A percentile compares a stretch with the other conserved stretches of the same genome.
Conservation (phyloP, 37 sponge, comb jelly and placozoan genomes). For the Crambe crambe region DNA sequence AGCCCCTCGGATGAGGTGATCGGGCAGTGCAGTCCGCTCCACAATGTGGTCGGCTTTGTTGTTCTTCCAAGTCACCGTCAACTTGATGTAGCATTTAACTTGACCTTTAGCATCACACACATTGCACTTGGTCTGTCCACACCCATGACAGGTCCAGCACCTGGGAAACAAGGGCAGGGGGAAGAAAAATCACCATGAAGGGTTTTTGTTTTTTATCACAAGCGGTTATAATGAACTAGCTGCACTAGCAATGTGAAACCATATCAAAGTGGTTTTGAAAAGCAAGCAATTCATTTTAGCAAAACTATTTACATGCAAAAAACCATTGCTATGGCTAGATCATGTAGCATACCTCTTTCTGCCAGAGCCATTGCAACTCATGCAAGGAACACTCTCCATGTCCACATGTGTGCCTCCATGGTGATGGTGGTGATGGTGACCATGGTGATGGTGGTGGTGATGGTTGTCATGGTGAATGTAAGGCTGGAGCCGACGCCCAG, state of each 20-base stretch:
- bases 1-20: slow-evolving; percentile 57
- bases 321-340: too few relatives aligned
- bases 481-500: slow-evolving; percentile 27
- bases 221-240: too few relatives aligned
- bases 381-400: slow-evolving; percentile 48
- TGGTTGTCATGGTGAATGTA: slow-evolving; percentile 42
- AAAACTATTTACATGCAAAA: too few relatives aligned
- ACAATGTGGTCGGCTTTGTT: slow-evolving; percentile 65
- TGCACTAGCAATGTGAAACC: too few relatives aligned
- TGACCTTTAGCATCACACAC: slow-evolving; percentile 35
- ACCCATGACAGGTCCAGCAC: slow-evolving; percentile 64
- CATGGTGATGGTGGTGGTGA: slow-evolving; percentile 57
- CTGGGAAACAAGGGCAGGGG: too few relatives aligned
- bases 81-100: slow-evolving; percentile 67
- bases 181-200: too few relatives aligned
- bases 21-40: slow-evolving; percentile 73
- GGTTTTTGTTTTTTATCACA: too few relatives aligned
- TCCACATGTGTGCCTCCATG: slow-evolving; percentile 24
- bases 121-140: slow-evolving; percentile 53
- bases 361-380: slow-evolving; percentile 64
- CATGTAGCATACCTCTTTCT: slow-evolving; percentile 70
- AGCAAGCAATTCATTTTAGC: too few relatives aligned
- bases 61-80: slow-evolving; percentile 61
- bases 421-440: slow-evolving; percentile 48
- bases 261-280: too few relatives aligned